Percentiles rank a stretch among this genome's conserved stretches.
Evolutionary conservation across 2,113 vertebrate species (phyloP).

Genomic region (Chaetura pelagica): DNA sequence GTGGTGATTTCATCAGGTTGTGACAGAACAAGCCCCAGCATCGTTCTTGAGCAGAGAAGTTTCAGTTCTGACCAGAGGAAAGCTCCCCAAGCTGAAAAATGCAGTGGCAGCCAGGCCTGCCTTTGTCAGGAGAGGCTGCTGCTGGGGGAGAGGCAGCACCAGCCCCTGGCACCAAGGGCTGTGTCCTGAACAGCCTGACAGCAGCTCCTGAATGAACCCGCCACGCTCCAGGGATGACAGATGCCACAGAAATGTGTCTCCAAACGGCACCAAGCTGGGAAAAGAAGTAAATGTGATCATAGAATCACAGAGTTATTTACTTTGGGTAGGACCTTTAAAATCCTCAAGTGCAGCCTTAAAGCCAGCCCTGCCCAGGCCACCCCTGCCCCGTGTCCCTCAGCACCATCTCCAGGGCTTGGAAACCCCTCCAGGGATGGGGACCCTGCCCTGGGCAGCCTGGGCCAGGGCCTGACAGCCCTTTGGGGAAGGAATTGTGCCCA

Average conservation of each 20-base stretch:
- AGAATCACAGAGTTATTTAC: no score
- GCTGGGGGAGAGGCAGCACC: background rate
- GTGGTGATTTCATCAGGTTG: background rate
- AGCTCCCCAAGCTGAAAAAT: background rate
- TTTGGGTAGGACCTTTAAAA: no score
- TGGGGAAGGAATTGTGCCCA: no score
- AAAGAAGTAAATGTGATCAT: background rate
- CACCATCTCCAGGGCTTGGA: no score
- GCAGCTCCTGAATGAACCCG: background rate
- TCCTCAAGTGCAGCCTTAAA: no score
- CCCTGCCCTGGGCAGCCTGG: no score
- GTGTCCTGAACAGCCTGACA: rapidly evolving
- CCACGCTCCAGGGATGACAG: background rate
- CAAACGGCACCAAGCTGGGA: background rate
- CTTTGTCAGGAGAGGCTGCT: background rate
- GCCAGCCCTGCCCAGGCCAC: no score
- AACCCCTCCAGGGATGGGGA: no score
- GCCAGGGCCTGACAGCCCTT: no score
- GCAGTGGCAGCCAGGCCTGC: background rate
- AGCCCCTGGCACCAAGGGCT: background rate
- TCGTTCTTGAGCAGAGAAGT: background rate
- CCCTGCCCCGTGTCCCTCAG: no score
- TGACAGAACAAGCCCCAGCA: background rate
- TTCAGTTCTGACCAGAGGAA: background rate
- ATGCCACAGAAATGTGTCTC: background rate